Base-by-base conservation (phyloP, 1,140 invertebrate genomes). In the Tetragnatha versicolor region DNA sequence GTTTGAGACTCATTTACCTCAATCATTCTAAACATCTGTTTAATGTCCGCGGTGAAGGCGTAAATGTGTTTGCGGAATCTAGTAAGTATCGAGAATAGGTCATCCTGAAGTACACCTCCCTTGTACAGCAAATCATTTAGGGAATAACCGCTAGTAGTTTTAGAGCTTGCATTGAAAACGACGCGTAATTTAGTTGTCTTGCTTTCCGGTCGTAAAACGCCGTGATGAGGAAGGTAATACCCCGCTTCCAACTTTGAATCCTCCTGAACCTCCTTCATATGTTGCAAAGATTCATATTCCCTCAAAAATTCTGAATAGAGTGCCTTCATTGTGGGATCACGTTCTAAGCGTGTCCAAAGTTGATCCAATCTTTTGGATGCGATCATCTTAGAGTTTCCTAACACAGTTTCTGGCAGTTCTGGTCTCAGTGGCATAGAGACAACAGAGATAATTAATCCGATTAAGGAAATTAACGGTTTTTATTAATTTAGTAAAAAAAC, bases 1-100 rank as follows among this genome's bases (percentile, higher is more conserved):
- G 51, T 77, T 42, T 87, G 81, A 35, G 83, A 70, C 10, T 79
- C 49, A 72, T 84, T 61, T 0, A 87, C 78, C 20, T 79, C n/a
- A 1, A 87, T 81, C 29, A 60, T 66, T 42, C 75, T 27, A 63
- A 75, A 83, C 77, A 81, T 82, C 63, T 83, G 81, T 66, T 63
- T 10, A n/a, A 83, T 80, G 58, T 83, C 82, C 4, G 80, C 79
- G 6, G 79, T 79, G 17, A 84, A 29, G 2, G 77, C 81, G 22
- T 81, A 35, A 31, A 27, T 9, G 47, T 80, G 77, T 25, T 78
- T 58, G 31, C 83, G 14, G 37, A 82, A 77, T 35, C 61, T 35
- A 4, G 42, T 37, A 10, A 65, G 31, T 6, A 65, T 37, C 37
- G 39, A 37, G 20, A 65, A 65, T 31, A 65, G 61, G 27, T 65